Evolutionary conservation across 2,113 vertebrate species (phyloP).

Genomic region (Colossoma macropomum): DNA sequence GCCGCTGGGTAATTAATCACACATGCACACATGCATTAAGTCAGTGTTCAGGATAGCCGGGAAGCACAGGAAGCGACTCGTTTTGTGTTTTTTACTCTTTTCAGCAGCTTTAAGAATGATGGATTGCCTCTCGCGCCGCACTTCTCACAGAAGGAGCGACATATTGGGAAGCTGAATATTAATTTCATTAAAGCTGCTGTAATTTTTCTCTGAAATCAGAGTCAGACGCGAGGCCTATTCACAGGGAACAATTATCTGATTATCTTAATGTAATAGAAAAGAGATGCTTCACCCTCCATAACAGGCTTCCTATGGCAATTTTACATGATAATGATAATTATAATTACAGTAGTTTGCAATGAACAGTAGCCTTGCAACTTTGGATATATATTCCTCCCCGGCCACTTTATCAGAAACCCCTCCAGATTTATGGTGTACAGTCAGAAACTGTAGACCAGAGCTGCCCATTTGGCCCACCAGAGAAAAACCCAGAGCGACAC

Average conservation of each 20-base stretch:
- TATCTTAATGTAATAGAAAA: not conserved
- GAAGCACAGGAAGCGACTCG: not conserved
- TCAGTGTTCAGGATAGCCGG: not conserved
- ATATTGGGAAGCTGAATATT: constrained; percentile 29
- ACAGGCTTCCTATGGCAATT: too few species aligned
- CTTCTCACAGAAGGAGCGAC: not conserved
- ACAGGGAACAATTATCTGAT: not conserved
- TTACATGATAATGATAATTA: too few species aligned
- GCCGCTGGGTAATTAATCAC: constrained; percentile 48
- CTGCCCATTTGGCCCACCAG: too few species aligned
- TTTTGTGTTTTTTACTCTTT: not conserved
- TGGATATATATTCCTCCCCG: too few species aligned
- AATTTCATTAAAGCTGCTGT: constrained; percentile 11
- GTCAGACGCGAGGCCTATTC: constrained; percentile 16
- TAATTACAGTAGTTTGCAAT: too few species aligned
- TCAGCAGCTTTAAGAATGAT: constrained; percentile 25
- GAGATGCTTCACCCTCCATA: too few species aligned
- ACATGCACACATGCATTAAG: constrained; percentile 10
- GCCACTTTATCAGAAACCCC: too few species aligned
- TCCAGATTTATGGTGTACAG: too few species aligned
- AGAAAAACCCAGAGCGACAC: too few species aligned
- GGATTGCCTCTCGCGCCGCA: constrained; percentile 6
- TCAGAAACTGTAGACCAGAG: too few species aligned
- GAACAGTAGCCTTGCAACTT: too few species aligned
- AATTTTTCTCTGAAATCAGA: constrained; percentile 4